Evolutionary conservation across 2,888 invertebrate species (phyloP).

Genomic region (Plebejus melissa): DNA sequence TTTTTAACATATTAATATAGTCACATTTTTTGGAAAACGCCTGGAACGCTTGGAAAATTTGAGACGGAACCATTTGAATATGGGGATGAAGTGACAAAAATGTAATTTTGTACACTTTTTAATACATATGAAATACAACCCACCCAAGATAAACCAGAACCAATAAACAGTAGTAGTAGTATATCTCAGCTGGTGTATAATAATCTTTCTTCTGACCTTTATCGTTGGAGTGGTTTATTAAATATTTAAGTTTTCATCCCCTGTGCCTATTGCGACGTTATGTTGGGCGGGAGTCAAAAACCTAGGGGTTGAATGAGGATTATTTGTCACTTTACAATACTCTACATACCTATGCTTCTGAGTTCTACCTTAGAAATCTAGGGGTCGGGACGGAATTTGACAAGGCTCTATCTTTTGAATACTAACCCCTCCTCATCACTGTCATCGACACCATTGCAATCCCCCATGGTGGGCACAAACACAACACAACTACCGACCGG

Average conservation of each 20-base stretch:
- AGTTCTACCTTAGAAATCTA: not conserved
- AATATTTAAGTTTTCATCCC: not conserved
- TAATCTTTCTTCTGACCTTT: not conserved
- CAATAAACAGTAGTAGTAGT: not conserved
- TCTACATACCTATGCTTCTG: not conserved
- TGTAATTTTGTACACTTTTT: too few species aligned
- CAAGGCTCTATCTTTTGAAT: not conserved
- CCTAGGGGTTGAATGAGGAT: not conserved
- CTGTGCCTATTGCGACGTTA: not conserved
- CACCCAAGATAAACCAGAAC: not conserved
- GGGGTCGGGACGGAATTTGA: not conserved
- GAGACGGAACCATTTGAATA: too few species aligned
- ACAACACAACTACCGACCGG: constrained; percentile 50
- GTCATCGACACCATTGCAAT: constrained; percentile 64
- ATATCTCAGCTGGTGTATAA: not conserved
- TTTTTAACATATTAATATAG: too few species aligned
- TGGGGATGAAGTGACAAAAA: too few species aligned
- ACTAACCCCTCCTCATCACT: constrained; percentile 56
- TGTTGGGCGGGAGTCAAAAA: not conserved
- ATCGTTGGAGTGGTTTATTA: not conserved
- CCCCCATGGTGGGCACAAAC: constrained; percentile 42
- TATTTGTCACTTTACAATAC: not conserved
- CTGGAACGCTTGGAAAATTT: too few species aligned
- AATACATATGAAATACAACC: too few species aligned
- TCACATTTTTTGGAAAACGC: too few species aligned